phyloP scores from a whole-genome alignment of 2,888 invertebrate species.

The Cabera pusaria region DNA sequence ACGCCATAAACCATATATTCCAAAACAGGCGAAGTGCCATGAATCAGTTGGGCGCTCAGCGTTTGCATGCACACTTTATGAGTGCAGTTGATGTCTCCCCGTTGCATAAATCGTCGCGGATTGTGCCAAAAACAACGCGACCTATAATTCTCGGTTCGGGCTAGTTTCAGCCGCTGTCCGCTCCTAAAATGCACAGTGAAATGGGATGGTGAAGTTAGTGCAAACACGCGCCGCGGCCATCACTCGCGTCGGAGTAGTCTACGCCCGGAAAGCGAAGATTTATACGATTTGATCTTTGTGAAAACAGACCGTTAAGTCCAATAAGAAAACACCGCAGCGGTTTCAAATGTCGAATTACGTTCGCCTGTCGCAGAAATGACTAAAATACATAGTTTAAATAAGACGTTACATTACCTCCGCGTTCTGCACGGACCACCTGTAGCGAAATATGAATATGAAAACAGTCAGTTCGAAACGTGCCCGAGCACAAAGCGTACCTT shows the following conservation, averaged over 20 bases:
- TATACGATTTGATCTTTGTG: slow-evolving; percentile 23
- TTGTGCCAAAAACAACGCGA: slow-evolving; percentile 65
- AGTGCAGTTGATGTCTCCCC: slow-evolving; percentile 69
- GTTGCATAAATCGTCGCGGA: slow-evolving; percentile 67
- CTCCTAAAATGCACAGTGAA: slow-evolving; percentile 42
- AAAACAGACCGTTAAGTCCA: slow-evolving; percentile 1
- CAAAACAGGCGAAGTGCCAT: slow-evolving; percentile 55
- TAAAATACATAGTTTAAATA: slow-evolving; percentile 29
- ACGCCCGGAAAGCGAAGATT: slow-evolving; percentile 32
- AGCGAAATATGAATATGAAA: slow-evolving; percentile 49
- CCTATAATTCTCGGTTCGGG: slow-evolving; percentile 48
- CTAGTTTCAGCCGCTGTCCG: slow-evolving; percentile 50
- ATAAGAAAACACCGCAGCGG: slow-evolving; percentile 1
- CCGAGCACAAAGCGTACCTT: slow-evolving; percentile 57
- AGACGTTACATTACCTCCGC: slow-evolving; percentile 27
- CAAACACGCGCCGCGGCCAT: slow-evolving; percentile 50
- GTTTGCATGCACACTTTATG: slow-evolving; percentile 69
- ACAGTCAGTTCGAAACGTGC: slow-evolving; percentile 48
- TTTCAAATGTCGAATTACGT: background rate
- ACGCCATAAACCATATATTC: slow-evolving; percentile 55
- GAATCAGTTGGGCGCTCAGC: slow-evolving; percentile 55
- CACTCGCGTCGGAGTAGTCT: slow-evolving; percentile 44
- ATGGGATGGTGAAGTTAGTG: slow-evolving; percentile 47
- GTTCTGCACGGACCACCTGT: slow-evolving; percentile 54
- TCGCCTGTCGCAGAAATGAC: slow-evolving; percentile 7